phyloP scores from a whole-genome alignment of 2,797 vertebrate species.

The Micromesistius poutassou region DNA sequence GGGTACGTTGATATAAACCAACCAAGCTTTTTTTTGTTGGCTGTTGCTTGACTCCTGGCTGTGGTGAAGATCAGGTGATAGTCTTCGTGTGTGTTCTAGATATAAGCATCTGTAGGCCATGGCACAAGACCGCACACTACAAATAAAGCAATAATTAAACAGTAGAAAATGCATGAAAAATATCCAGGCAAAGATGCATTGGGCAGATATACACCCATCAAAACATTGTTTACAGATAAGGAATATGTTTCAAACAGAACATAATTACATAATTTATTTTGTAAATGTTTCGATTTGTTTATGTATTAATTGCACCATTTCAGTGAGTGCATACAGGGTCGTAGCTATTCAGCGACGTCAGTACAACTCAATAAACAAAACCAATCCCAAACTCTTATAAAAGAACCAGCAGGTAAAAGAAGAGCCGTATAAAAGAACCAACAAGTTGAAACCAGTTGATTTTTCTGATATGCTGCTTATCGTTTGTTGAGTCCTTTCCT shows the following conservation, averaged over 20 bases:
- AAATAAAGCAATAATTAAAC: slow-evolving; percentile 38
- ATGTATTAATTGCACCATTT: slow-evolving; percentile 67
- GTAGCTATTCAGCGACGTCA: slow-evolving; percentile 57
- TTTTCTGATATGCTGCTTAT: slow-evolving; percentile 64
- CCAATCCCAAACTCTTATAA: slow-evolving; percentile 35
- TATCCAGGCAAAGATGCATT: slow-evolving; percentile 48
- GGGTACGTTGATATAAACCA: slow-evolving; percentile 38
- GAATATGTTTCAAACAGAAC: slow-evolving; percentile 61
- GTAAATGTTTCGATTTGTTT: slow-evolving; percentile 16
- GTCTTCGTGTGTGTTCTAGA: slow-evolving; percentile 23
- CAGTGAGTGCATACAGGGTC: slow-evolving; percentile 66
- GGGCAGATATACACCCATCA: slow-evolving; percentile 69
- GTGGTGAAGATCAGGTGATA: slow-evolving; percentile 8
- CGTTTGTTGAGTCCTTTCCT: slow-evolving; percentile 72
- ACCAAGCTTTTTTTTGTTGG: slow-evolving; percentile 3
- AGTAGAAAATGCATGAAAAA: slow-evolving; percentile 65
- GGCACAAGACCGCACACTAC: slow-evolving; percentile 50
- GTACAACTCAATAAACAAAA: slow-evolving; percentile 42
- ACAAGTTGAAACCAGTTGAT: slow-evolving; percentile 79
- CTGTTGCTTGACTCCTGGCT: slow-evolving; percentile 22
- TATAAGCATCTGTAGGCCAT: slow-evolving; percentile 45
- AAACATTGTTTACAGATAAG: slow-evolving; percentile 74
- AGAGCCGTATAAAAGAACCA: slow-evolving; percentile 72
- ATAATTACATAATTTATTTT: slow-evolving; percentile 26
- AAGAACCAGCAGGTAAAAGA: slow-evolving; percentile 35